These are phyloP conservation scores for Oryzias sinensis DNA, from an alignment of 2,797 vertebrate genomes.

Conservation along the genomic window DNA sequence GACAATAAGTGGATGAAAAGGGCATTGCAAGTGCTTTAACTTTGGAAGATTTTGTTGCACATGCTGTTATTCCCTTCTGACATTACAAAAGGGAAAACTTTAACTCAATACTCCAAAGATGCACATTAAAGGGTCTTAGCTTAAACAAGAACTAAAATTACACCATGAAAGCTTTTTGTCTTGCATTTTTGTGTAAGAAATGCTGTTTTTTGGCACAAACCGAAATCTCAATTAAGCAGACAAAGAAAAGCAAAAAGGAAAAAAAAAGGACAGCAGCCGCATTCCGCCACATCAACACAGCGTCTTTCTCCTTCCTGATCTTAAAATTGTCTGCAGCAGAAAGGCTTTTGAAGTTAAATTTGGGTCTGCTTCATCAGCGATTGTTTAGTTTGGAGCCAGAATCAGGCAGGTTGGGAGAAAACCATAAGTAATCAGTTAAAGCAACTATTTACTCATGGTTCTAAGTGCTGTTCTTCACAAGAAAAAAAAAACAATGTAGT, in stretches of 20 bases:
- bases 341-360: constrained; percentile 10
- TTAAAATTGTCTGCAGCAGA: constrained; percentile 13
- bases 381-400: constrained; percentile 18
- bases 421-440: neutral
- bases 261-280: constrained; percentile 20
- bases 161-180: constrained; percentile 12
- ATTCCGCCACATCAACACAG: constrained; percentile 15
- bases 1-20: constrained; percentile 50
- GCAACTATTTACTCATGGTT: too few relatives aligned
- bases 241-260: constrained; percentile 9
- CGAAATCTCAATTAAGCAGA: constrained; percentile 13
- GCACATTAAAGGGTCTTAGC: constrained; percentile 1
- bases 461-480: too few relatives aligned
- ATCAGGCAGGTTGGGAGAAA: constrained; percentile 2
- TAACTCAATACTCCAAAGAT: constrained; percentile 3
- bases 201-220: constrained; percentile 3
- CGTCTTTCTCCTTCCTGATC: neutral
- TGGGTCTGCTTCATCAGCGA: constrained; percentile 26
- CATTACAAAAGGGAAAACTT: constrained; percentile 2
- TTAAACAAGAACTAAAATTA: constrained; percentile 5
- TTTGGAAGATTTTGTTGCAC: neutral
- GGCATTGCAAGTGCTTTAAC: constrained; percentile 34
- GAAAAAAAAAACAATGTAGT: too few relatives aligned
- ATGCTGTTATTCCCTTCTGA: neutral
- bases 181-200: neutral